Percentiles rank a stretch among this genome's conserved stretches.
Conservation (phyloP, 2,113 vertebrate species). For the Neolamprologus ventralis region DNA sequence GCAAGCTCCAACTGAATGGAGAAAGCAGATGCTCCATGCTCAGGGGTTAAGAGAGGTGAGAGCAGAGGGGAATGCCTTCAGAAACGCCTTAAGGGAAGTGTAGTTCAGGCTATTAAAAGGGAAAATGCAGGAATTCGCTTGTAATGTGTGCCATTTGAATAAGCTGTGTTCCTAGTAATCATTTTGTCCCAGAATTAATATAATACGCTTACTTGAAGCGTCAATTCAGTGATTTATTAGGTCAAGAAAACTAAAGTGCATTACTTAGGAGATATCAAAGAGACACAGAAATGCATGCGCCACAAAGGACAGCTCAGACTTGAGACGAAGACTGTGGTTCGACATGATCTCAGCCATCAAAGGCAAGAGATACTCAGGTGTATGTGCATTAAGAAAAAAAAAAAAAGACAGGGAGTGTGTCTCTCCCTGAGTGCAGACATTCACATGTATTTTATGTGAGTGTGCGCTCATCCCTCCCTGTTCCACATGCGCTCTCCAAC, state of each 20-base stretch:
- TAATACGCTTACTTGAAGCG: not conserved
- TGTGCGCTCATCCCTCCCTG: not conserved
- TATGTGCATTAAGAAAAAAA: not conserved
- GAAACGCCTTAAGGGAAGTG: conserved; percentile 36
- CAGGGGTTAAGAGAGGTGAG: conserved; percentile 66
- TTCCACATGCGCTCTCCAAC: not conserved
- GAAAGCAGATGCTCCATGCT: conserved; percentile 65
- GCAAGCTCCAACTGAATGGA: conserved; percentile 49
- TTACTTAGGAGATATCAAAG: not conserved
- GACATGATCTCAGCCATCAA: not conserved
- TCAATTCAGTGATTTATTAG: not conserved
- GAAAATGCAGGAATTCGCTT: not conserved
- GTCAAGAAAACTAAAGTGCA: not conserved
- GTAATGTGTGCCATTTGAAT: not conserved
- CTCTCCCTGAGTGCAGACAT: not conserved
- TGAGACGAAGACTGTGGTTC: not conserved
- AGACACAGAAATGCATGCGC: not conserved
- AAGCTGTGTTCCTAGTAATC: not conserved
- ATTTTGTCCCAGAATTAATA: not conserved
- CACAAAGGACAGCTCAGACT: not conserved
- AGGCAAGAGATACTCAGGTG: not conserved
- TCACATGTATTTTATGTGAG: not conserved
- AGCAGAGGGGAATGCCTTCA: conserved; percentile 39
- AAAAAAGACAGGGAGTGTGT: not conserved
- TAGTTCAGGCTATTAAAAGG: conserved; percentile 12